Percentiles rank a stretch among this genome's conserved stretches.
Evolutionary conservation across 2,888 invertebrate genomes (phyloP).

Genomic region (Tiliacea aurago): DNA sequence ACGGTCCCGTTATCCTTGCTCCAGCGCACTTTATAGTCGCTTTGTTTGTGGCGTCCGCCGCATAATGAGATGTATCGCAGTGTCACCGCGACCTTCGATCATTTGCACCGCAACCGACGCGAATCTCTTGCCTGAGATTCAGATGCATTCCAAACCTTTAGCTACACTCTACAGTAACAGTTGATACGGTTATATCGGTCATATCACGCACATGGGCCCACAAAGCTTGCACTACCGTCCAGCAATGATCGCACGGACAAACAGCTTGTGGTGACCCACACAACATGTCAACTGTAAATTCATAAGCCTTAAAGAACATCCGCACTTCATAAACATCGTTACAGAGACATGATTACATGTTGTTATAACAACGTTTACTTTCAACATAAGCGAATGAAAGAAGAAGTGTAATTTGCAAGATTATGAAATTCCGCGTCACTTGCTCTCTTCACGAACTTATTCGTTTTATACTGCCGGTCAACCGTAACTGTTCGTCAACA

Average conservation of each 20-base stretch:
- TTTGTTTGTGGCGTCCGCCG: slow-evolving; percentile 57
- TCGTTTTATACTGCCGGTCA: not conserved
- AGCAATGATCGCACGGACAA: not conserved
- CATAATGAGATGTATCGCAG: slow-evolving; percentile 48
- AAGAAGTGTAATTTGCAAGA: slow-evolving; percentile 34
- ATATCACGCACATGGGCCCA: not conserved
- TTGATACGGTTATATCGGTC: not conserved
- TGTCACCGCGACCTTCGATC: slow-evolving; percentile 50
- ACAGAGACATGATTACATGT: not conserved
- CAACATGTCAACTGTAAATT: slow-evolving; percentile 3
- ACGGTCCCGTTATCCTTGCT: slow-evolving; percentile 65
- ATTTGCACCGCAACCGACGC: slow-evolving; percentile 13
- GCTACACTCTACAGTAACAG: not conserved
- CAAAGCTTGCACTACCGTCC: not conserved
- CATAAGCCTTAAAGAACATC: slow-evolving; percentile 13
- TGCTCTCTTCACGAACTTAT: not conserved
- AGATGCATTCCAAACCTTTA: slow-evolving; percentile 4
- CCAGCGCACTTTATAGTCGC: slow-evolving; percentile 64
- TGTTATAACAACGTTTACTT: slow-evolving; percentile 17
- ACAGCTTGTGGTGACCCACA: not conserved
- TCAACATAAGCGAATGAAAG: slow-evolving; percentile 15
- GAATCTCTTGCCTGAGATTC: slow-evolving; percentile 9
- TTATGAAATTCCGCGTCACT: slow-evolving; percentile 11
- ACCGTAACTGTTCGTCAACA: slow-evolving; percentile 5
- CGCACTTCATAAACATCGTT: not conserved